Conservation (phyloP, 2,797 vertebrate species). For the Morelia viridis region DNA sequence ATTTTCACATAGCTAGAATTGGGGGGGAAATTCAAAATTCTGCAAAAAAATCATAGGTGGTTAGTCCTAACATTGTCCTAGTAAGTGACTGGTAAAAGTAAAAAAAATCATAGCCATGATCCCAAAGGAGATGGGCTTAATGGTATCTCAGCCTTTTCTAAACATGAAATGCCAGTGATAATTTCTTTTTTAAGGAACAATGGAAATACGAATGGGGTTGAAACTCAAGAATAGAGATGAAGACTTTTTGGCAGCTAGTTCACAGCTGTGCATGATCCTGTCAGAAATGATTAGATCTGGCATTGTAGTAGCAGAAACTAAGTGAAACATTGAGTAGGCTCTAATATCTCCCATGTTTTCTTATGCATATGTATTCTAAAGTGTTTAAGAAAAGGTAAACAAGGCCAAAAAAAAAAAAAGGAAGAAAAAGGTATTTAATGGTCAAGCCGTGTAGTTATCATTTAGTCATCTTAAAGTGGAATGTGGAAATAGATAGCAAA, state of each 20-base stretch:
- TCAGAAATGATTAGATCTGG: conserved; percentile 33
- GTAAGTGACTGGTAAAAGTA: neutral
- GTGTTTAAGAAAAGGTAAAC: neutral
- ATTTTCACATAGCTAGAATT: neutral
- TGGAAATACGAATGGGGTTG: conserved; percentile 26
- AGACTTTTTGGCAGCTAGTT: conserved; percentile 38
- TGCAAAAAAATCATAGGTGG: neutral
- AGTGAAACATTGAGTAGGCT: neutral
- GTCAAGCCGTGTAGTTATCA: too few relatives aligned
- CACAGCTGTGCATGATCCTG: conserved; percentile 18
- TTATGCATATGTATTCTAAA: too few relatives aligned
- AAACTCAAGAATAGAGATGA: conserved; percentile 31
- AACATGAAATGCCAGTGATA: neutral
- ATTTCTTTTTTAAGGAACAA: conserved; percentile 11
- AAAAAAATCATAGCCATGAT: neutral
- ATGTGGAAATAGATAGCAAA: too few relatives aligned
- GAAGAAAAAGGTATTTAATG: too few relatives aligned
- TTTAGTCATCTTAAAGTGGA: too few relatives aligned
- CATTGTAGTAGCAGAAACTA: neutral
- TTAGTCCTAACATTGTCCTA: neutral
- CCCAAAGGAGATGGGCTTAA: neutral
- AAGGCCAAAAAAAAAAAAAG: neutral
- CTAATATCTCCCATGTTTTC: neutral
- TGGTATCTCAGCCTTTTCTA: conserved; percentile 37
- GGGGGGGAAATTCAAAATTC: rapidly evolving